Evolutionary conservation across 2,888 invertebrate species (phyloP), one percentile per base, ranked within the genome.

Genomic region (Cryptocephalus moraei): DNA sequence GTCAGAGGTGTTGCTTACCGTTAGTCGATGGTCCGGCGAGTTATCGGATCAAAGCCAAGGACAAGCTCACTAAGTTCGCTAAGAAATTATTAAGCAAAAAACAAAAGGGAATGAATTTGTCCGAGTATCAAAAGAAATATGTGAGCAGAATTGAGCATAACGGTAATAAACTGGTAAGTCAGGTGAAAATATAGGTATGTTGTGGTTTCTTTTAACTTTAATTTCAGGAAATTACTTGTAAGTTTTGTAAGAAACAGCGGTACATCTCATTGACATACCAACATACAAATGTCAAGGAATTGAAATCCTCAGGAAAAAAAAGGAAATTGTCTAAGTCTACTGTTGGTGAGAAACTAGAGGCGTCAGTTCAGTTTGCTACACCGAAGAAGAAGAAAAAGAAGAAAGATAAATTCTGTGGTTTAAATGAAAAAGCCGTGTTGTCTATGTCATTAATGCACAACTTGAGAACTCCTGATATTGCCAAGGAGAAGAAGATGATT

Each of bases 341-440:
- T 12, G 42, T 43, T n/a, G n/a, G n/a, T n/a, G n/a, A n/a, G 10
- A 31, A 34, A 38, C 32, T 36, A 1, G 49, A 53, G 13, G 22
- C 4, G 9, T 32, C 40, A 8, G 33, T 46, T 33, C 32, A 34
- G 34, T n/a, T 6, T 36, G 36, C 10, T n/a, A 34, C 31, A 12
- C 33, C 43, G 9, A 45, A 44, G 13, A 53, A 54, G 40, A 52
- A 56, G 46, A 66, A 63, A 44, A 72, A 63, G 49, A 73, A 56
- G 11, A 71, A 63, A 51, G 72, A 74, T 50, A 69, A 62, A 57
- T 71, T 67, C 44, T 70, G 71, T 46, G 73, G 74, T 39, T 64
- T 74, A 43, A 69, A 68, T 49, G 33, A 56, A 52, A 51, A 51
- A 44, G 48, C 41, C 33, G 48, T 50, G 34, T 39, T 45, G 44